Conservation (phyloP, 2,113 vertebrate genomes). For the Speoplatyrhinus poulsoni region DNA sequence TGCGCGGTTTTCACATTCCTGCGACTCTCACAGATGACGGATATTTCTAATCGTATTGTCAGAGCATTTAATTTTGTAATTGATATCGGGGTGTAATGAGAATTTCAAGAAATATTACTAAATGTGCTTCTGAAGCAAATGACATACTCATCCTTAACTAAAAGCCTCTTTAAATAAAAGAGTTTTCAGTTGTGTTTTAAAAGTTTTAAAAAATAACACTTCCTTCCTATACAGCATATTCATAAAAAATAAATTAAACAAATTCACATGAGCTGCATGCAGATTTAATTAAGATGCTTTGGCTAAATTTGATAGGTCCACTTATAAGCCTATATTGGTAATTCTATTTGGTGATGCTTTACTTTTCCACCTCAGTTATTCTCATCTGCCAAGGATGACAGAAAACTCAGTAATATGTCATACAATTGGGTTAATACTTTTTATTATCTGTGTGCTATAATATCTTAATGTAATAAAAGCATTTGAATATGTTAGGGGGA, state of each 20-base stretch:
- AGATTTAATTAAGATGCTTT: constrained; percentile 26
- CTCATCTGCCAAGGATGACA: no score
- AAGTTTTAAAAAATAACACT: no score
- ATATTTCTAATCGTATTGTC: no score
- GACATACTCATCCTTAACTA: no score
- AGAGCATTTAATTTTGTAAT: no score
- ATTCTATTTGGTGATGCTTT: neutral
- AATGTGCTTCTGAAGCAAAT: no score
- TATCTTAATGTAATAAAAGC: neutral
- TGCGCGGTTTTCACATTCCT: no score
- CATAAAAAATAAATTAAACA: constrained; percentile 17
- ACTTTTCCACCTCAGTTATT: neutral
- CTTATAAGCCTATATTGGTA: constrained; percentile 13
- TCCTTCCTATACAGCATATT: constrained; percentile 2
- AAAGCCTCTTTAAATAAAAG: no score
- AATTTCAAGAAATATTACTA: no score
- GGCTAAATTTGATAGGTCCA: constrained; percentile 35
- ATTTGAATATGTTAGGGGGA: neutral
- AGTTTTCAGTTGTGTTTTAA: no score
- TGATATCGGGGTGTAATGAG: no score
- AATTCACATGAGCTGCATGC: constrained; percentile 5
- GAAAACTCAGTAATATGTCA: neutral
- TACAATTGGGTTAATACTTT: neutral
- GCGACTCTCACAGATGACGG: no score
- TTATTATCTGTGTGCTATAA: neutral